A percentile compares a stretch with the other conserved stretches of the same genome.
Conservation (phyloP, 37 sponge, comb jelly and placozoan genomes). For the Trichoplax adhaerens region DNA sequence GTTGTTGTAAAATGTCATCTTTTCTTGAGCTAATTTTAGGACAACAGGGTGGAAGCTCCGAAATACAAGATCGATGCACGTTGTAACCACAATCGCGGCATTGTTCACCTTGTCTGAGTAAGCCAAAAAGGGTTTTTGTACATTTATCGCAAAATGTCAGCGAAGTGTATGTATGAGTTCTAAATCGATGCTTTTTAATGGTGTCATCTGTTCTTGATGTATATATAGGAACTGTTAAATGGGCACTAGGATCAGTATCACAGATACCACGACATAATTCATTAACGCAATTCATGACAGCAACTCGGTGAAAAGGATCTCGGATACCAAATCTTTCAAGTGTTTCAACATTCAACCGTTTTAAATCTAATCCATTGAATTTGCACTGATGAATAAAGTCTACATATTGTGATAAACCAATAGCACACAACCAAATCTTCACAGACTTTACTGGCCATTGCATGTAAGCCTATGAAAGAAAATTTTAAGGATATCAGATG, state of each 20-base stretch:
- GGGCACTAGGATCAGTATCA: neutral
- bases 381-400: conserved; percentile 10
- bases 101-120: conserved; percentile 54
- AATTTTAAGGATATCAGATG: too few species aligned
- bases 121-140: conserved; percentile 55
- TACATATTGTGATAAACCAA: conserved; percentile 32
- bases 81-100: conserved; percentile 53
- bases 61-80: conserved; percentile 53
- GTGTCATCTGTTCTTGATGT: neutral
- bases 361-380: conserved; percentile 16
- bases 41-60: conserved; percentile 30
- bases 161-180: conserved; percentile 20
- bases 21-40: conserved; percentile 8
- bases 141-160: conserved; percentile 59
- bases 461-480: conserved; percentile 22
- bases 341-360: neutral
- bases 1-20: conserved; percentile 3
- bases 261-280: conserved; percentile 28
- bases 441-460: conserved; percentile 44
- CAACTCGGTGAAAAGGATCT: conserved; percentile 35
- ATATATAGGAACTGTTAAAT: neutral
- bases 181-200: conserved; percentile 51
- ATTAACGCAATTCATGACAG: conserved; percentile 55
- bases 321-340: conserved; percentile 32
- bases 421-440: conserved; percentile 46